Base-by-base conservation (phyloP, 2,888 invertebrate genomes). In the Anarsia innoxiella region DNA sequence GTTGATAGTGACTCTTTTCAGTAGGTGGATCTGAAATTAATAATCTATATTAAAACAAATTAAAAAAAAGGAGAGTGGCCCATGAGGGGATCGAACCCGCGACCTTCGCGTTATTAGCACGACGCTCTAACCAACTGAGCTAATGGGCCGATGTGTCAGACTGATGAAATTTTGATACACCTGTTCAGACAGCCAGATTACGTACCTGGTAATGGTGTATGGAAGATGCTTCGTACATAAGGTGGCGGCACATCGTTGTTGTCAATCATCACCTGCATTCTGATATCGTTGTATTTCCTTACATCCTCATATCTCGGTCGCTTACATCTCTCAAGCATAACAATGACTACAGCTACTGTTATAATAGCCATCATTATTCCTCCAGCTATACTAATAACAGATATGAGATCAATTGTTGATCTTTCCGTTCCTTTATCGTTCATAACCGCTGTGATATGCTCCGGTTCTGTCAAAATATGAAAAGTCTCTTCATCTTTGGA, bases 91-190 rank as follows among this genome's bases (percentile, higher is more conserved):
- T 89, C 89, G 89, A 89, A 89, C 89, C 89, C 89, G 87, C 89
- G 89, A 89, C 89, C 89, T 89, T 89, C 89, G 89, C 89, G 89
- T 89, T 89, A 89, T 89, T 89, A 89, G 89, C 89, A 89, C 89
- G 89, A 89, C 89, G 89, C 89, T 89, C 89, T 89, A 89, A 89
- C 89, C 89, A 89, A 89, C 89, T 89, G 89, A 89, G 89, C 89
- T 89, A 89, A 89, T 89, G 89, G 89, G 89, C 89, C 89, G 61
- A 42, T 53, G 36, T 0, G 0, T 0, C 0, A 0, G 0, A 9
- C 0, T 0, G 0, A 1, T 33, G 44, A 61, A 62, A 59, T 52
- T 36, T 6, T 14, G 2, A 9, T 13, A 35, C 11, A 37, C 2
- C 15, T 28, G 2, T 6, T 14, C 11, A 1, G 25, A 28, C 12